Evolutionary conservation across 2,797 vertebrate genomes (phyloP).

Genomic region (Neosalanx taihuensis): DNA sequence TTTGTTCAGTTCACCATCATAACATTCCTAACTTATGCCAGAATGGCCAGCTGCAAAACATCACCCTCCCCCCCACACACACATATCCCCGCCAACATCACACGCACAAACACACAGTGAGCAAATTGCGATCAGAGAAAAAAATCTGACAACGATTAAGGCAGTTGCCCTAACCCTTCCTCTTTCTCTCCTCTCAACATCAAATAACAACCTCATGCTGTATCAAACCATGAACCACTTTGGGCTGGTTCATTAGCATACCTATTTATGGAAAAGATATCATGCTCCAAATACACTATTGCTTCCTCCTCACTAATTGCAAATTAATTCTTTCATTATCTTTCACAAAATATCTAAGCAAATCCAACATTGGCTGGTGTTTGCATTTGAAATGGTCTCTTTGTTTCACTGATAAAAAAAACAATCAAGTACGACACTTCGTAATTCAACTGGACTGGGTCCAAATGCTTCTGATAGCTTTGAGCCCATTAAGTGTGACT

Average conservation of each 20-base stretch:
- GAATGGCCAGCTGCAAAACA: neutral
- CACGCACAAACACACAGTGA: slow-evolving; percentile 23
- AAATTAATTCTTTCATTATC: slow-evolving; percentile 62
- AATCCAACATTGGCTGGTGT: slow-evolving; percentile 31
- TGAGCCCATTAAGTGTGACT: neutral
- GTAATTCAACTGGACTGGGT: neutral
- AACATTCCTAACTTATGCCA: no score
- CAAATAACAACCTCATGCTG: slow-evolving; percentile 45
- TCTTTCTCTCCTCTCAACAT: slow-evolving; percentile 37
- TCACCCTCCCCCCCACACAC: slow-evolving; percentile 1
- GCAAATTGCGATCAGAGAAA: neutral
- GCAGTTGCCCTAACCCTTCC: neutral
- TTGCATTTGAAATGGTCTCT: slow-evolving; percentile 36
- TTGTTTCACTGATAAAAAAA: slow-evolving; percentile 54
- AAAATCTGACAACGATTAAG: no score
- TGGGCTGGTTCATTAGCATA: slow-evolving; percentile 52
- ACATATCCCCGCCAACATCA: slow-evolving; percentile 5
- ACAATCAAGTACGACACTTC: neutral
- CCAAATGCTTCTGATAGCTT: neutral
- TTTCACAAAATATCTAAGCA: slow-evolving; percentile 41
- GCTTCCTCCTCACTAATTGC: slow-evolving; percentile 49
- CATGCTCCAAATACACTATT: slow-evolving; percentile 52
- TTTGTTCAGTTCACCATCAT: no score
- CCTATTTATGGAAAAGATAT: slow-evolving; percentile 65
- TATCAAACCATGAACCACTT: slow-evolving; percentile 64